Base-by-base conservation (phyloP, 2,797 vertebrate species). In the Squalus acanthias region DNA sequence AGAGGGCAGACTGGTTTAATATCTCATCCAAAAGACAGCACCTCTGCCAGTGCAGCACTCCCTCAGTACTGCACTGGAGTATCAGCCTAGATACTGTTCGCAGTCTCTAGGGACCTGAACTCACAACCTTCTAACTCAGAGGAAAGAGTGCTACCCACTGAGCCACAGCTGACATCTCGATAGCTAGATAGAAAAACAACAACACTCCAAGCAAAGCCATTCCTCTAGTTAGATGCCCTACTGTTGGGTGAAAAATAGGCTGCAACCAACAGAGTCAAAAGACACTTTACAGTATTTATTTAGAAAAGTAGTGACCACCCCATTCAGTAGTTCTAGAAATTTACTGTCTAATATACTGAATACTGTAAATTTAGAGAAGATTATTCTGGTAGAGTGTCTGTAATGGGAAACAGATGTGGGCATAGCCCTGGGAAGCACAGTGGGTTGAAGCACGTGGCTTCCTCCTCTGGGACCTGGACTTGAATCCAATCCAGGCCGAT, bases 351-450 rank as follows among this genome's bases (percentile, higher is more conserved):
- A 89, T 29, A 60, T 12, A 6, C 0, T 29, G 10, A 12, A 57
- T 12, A 33, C 10, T 60, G 87, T 89, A 89, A 29, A 60, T 89
- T 89, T 89, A 89, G 24, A 57, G 9, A 57, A 53, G 87, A 89
- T 89, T 89, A 85, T 33, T 60, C 24, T 89, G 53, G 2, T 60
- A 3, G 24, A 5, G 53, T 15, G 9, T 60, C 60, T 60, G 8
- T 29, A 89, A 89, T 89, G 87, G 87, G 29, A 89, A 89, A 89
- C 50, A 85, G 87, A 89, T 89, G 50, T 33, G 87, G 87, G 26
- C 53, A 89, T 29, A 89, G 82, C 3, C 26, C 24, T 60, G 24
- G 87, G 12, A 29, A 1, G 22, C 26, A 89, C 0, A 89, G 29
- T 15, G 87, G 53, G 3, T 24, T 89, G 87, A 89, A 60, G 53